These are phyloP conservation scores for Gymnoscelis rufifasciata DNA, from an alignment of 2,888 invertebrate species.

Conservation along the genomic window DNA sequence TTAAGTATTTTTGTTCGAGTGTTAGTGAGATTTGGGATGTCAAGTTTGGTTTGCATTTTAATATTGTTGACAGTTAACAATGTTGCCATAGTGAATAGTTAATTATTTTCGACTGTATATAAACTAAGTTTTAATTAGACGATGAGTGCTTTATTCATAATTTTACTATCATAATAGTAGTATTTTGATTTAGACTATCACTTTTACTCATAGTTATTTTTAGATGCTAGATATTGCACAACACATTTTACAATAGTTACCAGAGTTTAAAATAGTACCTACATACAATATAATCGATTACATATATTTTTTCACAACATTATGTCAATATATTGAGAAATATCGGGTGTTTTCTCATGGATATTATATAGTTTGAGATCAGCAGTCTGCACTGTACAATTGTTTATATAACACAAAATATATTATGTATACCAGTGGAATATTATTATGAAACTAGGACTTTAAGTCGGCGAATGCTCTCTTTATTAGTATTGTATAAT, in stretches of 20 bases:
- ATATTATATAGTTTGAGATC: too few relatives aligned
- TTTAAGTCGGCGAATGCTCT: constrained; percentile 67
- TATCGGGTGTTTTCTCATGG: constrained; percentile 6
- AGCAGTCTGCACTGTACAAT: constrained; percentile 46
- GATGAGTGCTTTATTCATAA: constrained; percentile 62
- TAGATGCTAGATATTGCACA: constrained; percentile 57
- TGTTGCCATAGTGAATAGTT: constrained; percentile 77
- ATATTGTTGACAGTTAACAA: constrained; percentile 74
- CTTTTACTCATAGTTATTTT: constrained; percentile 42
- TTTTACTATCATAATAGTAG: constrained; percentile 36
- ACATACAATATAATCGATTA: constrained; percentile 34
- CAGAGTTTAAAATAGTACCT: constrained; percentile 53
- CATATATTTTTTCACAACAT: constrained; percentile 64
- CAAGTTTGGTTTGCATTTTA: constrained; percentile 63
- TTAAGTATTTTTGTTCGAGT: constrained; percentile 45
- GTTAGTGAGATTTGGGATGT: constrained; percentile 61
- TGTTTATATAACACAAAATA: constrained; percentile 49
- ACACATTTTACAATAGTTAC: constrained; percentile 64
- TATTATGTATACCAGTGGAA: constrained; percentile 65
- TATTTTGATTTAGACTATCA: constrained; percentile 44
- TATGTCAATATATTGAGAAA: too few relatives aligned
- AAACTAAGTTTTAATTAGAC: constrained; percentile 66
- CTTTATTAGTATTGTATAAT: constrained; percentile 44
- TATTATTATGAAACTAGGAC: constrained; percentile 55
- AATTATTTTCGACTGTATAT: constrained; percentile 74